Conservation (phyloP, 2,888 invertebrate species). For the Oscheius onirici region DNA sequence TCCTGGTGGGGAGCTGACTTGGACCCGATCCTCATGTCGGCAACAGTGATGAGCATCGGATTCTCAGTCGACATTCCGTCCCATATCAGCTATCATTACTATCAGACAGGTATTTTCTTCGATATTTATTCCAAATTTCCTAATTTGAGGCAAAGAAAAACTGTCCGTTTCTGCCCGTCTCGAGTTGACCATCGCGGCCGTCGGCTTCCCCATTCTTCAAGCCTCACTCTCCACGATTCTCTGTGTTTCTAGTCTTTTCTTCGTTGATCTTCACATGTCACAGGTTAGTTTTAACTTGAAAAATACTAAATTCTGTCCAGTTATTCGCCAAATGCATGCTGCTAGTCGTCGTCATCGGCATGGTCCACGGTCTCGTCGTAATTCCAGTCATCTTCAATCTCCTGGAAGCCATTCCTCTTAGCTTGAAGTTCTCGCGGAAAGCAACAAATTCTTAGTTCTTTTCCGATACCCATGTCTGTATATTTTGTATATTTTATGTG, state of each 20-base stretch:
- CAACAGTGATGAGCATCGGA: slow-evolving; percentile 69
- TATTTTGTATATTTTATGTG: neutral
- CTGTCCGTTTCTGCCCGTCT: slow-evolving; percentile 49
- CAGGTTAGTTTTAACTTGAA: slow-evolving; percentile 40
- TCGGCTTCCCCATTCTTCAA: slow-evolving; percentile 70
- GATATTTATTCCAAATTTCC: neutral
- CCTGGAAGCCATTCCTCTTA: slow-evolving; percentile 21
- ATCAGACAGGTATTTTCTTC: slow-evolving; percentile 53
- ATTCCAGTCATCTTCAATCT: slow-evolving; percentile 68
- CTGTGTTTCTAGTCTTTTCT: slow-evolving; percentile 64
- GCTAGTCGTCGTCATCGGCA: slow-evolving; percentile 67
- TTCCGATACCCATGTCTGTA: neutral
- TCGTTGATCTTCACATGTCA: slow-evolving; percentile 70
- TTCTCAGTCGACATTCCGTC: slow-evolving; percentile 70
- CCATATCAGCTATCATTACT: slow-evolving; percentile 69
- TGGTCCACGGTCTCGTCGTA: slow-evolving; percentile 67
- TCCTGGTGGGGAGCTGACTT: slow-evolving; percentile 67
- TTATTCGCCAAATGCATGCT: slow-evolving; percentile 69
- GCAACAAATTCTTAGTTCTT: neutral
- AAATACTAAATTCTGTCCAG: slow-evolving; percentile 37
- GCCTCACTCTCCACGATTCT: slow-evolving; percentile 65
- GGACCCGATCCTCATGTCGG: slow-evolving; percentile 69
- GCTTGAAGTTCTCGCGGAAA: neutral
- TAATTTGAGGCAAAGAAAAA: slow-evolving; percentile 42
- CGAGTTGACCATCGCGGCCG: slow-evolving; percentile 61